Evolutionary conservation across 2,888 invertebrate species (phyloP), one percentile per base, ranked within the genome.

Genomic region (Empis stercorea): DNA sequence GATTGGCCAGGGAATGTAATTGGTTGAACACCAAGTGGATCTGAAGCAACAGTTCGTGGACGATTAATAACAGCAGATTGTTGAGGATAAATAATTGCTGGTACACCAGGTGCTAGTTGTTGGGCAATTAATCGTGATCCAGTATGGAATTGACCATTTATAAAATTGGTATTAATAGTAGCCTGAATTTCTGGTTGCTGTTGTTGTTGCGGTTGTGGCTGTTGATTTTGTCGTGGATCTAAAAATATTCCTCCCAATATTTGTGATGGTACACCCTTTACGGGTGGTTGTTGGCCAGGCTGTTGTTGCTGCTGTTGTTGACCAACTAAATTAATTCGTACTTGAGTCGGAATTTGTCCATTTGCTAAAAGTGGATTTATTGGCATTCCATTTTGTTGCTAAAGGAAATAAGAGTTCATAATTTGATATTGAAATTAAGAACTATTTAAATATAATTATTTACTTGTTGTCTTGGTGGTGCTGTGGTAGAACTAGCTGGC

Each of bases 121-220:
- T 78, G 76, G 1, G 78, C 73, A 4, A 78, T 71, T 17, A 75
- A 63, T 16, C 77, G 69, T 38, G 70, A 76, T 1, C 74, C 68
- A 1, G 73, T 48, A 50, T 72, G 74, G 41, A 81, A 73, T 61
- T 82, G 82, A 0, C 81, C 82, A 56, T 81, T 80, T 1, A 77
- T 64, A 51, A 76, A 79, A 56, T 77, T 76, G 0, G 69, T 68
- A 39, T 59, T 63, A n/a, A 69, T 59, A 20, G 64, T 65, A 10
- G 64, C 61, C 37, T 60, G 61, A 16, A 45, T 45, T 20, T 41
- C 40, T 47, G 45, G 47, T 30, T 14, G 41, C 11, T 68, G 4
- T 75, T 76, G 23, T 76, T 16, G 41, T 13, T 68, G 4, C 75
- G 76, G 23, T 76, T 61, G 61, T 20, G 47, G 56, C 67, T 71